Base-by-base conservation (phyloP, 2,888 invertebrate species). In the Scaptomyza cyrtandrae region DNA sequence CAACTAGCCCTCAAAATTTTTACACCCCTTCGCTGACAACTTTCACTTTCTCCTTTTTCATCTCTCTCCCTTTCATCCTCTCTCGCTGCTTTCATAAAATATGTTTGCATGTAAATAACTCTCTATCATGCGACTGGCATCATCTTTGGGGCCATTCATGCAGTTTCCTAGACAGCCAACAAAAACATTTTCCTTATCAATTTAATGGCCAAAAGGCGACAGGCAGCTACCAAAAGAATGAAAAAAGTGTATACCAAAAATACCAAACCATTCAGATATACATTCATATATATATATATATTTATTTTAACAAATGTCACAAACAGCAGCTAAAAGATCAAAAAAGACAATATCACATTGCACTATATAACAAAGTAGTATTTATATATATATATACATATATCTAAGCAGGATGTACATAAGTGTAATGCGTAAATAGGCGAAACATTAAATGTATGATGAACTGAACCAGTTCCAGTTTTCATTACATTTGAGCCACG, bases 121-220 rank as follows among this genome's bases (percentile, higher is more conserved):
- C 52, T 63, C 71, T 82, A 85, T 85, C 85, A 58, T 41, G 53
- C n/a, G 29, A 49, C 52, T 81, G 85, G 82, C 83, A 85, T 82
- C 82, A 52, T 33, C 64, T 62, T 52, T 37, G n/a, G 14, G 44
- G 59, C 56, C 61, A 67, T 58, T 68, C 84, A 46, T 81, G 81
- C 81, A 81, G 69, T 81, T 81, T 60, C 50, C 63, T 46, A 78
- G 72, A 75, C 78, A 67, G 60, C 39, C 24, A 55, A 55, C 52
- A 58, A 66, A 67, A 67, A 67, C 65, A 71, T 64, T 73, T 71
- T 66, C 67, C 84, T 90, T 90, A 90, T 90, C 90, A 90, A 79
- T 89, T 90, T 90, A 90, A 90, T 90, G 84, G 82, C 79, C 87
- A 78, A 86, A 78, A 89, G 90, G 90, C 90, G 89, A 84, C 90